Evolutionary conservation across 2,113 vertebrate species (phyloP), one percentile per base, ranked within the genome.

Genomic region (Bostrychus sinensis): DNA sequence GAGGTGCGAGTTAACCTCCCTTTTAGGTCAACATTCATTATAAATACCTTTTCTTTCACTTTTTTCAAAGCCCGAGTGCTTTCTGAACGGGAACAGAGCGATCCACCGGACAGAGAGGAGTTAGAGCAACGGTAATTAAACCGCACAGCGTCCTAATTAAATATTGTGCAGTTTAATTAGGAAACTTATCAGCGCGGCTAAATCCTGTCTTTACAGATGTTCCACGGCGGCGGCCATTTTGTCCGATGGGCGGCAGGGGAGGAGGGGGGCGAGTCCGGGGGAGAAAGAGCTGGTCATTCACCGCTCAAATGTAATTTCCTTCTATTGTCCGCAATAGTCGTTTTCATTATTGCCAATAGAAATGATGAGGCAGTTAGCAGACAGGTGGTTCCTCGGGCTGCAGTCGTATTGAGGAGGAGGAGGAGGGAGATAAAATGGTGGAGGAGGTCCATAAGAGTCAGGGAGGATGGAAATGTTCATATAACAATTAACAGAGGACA

Each of bases 81-180:
- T 48, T 25, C 70, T 77, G 25, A 34, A 39, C 37, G 30, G 42
- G 45, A 28, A 43, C 32, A 28, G 14, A 14, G 9, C 16, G 30
- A 48, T 25, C 45, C 20, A 25, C 19, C 19, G 5, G 58, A 25
- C 38, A 39, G 23, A 14, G 36, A 56, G 17, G 22, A 8, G 25
- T 10, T 22, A 32, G 50, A 26, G 17, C 39, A 43, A 63, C 62
- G 79, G 55, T 87, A 89, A 88, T 90, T 88, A 89, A 89, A 89
- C 70, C 58, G 85, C 73, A 69, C 54, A 54, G 43, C 65, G 54
- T 80, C 80, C 45, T 89, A 91, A 91, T 91, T 91, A 87, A 90
- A 90, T 90, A 85, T 83, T 88, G 69, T 84, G 80, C 72, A 70
- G 79, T 88, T 89, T 88, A 90, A 91, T 90, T 90, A 91, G 65